A percentile compares a stretch with the other conserved stretches of the same genome.
These are phyloP conservation scores for Leuciscus waleckii DNA, from an alignment of 2,797 vertebrate genomes.

Conservation along the genomic window DNA sequence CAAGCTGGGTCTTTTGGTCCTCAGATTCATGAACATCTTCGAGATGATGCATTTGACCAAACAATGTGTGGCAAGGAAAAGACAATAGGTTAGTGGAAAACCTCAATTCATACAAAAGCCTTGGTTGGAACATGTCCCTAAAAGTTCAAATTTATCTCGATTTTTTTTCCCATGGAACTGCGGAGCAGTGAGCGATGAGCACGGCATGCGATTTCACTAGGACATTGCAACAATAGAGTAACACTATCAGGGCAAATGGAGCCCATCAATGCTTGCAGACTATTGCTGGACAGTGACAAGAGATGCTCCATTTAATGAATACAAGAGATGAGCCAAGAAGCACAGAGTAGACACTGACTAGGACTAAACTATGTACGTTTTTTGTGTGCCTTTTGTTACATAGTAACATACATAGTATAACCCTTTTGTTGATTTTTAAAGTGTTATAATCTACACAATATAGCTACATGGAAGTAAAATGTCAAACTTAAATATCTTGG, in stretches of 20 bases:
- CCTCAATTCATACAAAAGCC: neutral
- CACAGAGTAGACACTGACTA: neutral
- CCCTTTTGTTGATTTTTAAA: neutral
- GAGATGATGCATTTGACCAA: neutral
- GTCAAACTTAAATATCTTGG: neutral
- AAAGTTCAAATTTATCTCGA: neutral
- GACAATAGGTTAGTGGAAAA: neutral
- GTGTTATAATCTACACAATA: neutral
- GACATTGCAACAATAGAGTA: neutral
- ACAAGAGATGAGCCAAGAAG: neutral
- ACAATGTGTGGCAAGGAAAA: neutral
- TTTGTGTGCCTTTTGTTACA: neutral
- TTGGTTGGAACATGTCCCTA: neutral
- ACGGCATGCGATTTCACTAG: neutral
- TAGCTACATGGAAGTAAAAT: neutral
- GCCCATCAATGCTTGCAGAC: neutral
- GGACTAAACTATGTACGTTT: neutral
- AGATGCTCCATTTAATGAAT: neutral
- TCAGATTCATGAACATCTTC: neutral
- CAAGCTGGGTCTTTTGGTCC: neutral
- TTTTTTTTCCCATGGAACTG: neutral
- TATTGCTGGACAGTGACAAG: too few relatives aligned
- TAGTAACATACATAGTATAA: neutral
- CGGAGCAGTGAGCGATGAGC: neutral
- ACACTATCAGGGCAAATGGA: neutral